Conservation (phyloP, 2,888 invertebrate genomes). For the Drosophila planitibia region DNA sequence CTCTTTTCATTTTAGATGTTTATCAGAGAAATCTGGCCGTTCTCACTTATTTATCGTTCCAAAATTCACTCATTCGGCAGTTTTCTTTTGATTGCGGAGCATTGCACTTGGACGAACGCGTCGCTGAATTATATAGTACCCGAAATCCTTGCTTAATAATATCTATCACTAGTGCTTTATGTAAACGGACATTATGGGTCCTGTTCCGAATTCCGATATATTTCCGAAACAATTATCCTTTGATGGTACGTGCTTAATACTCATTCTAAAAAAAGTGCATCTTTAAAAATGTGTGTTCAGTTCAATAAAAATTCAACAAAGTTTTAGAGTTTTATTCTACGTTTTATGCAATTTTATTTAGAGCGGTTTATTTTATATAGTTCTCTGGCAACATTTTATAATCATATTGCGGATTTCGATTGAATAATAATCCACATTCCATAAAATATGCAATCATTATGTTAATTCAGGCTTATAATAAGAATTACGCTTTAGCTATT, state of each 20-base stretch:
- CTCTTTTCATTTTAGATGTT: constrained; percentile 76
- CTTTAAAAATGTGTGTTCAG: not conserved
- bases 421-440: not conserved
- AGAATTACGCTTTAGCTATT: not conserved
- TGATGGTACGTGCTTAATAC: constrained; percentile 62
- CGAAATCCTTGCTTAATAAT: constrained; percentile 13
- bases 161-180: constrained; percentile 2
- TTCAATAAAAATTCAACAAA: not conserved
- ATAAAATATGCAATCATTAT: not conserved
- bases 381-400: not conserved
- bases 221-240: constrained; percentile 69
- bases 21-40: constrained; percentile 68
- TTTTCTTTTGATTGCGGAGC: constrained; percentile 74
- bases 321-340: not conserved
- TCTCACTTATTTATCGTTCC: constrained; percentile 72
- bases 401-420: not conserved
- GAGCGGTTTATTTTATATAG: not conserved
- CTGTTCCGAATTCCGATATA: constrained; percentile 27
- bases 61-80: constrained; percentile 65
- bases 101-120: constrained; percentile 54
- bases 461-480: not conserved
- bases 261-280: not conserved
- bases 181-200: not conserved
- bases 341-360: not conserved
- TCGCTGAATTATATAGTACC: constrained; percentile 1